Base-by-base conservation (phyloP, 35 echinoderm and acorn worm species). In the Holothuria glaberrima region DNA sequence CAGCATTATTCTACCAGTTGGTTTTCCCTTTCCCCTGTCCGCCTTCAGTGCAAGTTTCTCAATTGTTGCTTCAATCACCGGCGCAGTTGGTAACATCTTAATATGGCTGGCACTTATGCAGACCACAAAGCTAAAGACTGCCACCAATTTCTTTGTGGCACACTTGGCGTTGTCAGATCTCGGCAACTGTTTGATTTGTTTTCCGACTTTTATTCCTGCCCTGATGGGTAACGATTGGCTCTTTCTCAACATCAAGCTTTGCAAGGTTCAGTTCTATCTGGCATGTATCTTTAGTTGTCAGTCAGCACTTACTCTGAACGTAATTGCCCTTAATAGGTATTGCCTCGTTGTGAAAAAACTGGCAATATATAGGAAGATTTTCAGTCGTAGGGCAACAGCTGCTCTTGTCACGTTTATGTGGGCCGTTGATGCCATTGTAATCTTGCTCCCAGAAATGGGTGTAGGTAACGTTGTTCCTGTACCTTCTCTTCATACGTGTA, bases 281-380 rank as follows among this genome's bases (percentile, higher is more conserved):
- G 89, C 79, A 21, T 75, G 58, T 19, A 59, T 94, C 9, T 86
- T 80, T 64, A 78, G 89, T 24, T 75, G 92, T 25, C 59, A 84
- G n/a, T 94, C 92, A 4, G 68, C 81, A 21, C 41, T 83, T 10
- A 94, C 80, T 9, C 56, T 94, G 36, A 90, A 89, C 5, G 26
- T 90, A 25, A 86, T 94, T 12, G 88, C 88, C 10, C 38, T 76
- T 36, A 94, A 90, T 48, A 67, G 88, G 22, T 94, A 90, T 61
- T 72, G 78, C 30, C 70, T 86, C 19, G 57, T 90, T 9, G 63
- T 88, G 13, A 64, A 75, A 24, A 44, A 70, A 3, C 16, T 33
- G 13, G 0, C 28, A 32, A 45, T 61, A 6, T 94, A 90, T 58
- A 30, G 20, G 13, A 85, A 59, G 33, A 57, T 76, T 25, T 94